phyloP scores from a whole-genome alignment of 2,113 vertebrate species.

The Phylloscopus trochiloides region DNA sequence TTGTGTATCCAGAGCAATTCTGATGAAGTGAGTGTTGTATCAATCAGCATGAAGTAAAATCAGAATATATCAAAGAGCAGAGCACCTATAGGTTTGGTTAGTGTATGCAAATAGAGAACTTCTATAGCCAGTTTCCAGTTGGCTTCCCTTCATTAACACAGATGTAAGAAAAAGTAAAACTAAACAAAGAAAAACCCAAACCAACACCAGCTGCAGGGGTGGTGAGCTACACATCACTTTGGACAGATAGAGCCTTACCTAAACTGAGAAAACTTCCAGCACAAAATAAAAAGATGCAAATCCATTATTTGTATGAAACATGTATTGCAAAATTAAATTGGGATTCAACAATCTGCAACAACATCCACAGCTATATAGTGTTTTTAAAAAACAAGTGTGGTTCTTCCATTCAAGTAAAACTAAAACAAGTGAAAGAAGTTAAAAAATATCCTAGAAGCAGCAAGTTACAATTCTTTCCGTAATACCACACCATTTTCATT shows the following conservation, averaged over 20 bases:
- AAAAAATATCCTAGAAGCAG: slow-evolving; percentile 61
- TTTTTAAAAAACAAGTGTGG: slow-evolving; percentile 52
- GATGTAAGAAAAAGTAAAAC: not conserved
- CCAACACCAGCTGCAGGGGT: not conserved
- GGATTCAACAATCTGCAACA: slow-evolving; percentile 61
- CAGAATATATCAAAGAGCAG: not conserved
- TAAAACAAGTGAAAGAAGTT: slow-evolving; percentile 59
- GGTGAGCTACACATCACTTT: not conserved
- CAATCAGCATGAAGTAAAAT: not conserved
- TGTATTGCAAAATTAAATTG: slow-evolving; percentile 45
- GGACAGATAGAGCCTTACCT: slow-evolving; percentile 1
- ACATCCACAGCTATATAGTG: slow-evolving; percentile 61
- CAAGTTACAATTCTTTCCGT: slow-evolving; percentile 59
- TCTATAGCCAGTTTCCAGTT: not conserved
- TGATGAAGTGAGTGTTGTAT: not conserved
- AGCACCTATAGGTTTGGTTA: not conserved
- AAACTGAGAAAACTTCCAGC: slow-evolving; percentile 25
- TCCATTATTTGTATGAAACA: slow-evolving; percentile 63
- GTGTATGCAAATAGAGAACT: not conserved
- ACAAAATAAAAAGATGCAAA: slow-evolving; percentile 49
- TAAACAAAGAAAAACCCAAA: not conserved
- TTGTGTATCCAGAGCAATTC: not conserved
- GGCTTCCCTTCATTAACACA: not conserved
- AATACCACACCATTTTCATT: slow-evolving; percentile 68
- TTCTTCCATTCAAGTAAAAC: slow-evolving; percentile 77